These are phyloP conservation scores for Okamejei kenojei DNA, from an alignment of 2,797 vertebrate species.

Conservation along the genomic window DNA sequence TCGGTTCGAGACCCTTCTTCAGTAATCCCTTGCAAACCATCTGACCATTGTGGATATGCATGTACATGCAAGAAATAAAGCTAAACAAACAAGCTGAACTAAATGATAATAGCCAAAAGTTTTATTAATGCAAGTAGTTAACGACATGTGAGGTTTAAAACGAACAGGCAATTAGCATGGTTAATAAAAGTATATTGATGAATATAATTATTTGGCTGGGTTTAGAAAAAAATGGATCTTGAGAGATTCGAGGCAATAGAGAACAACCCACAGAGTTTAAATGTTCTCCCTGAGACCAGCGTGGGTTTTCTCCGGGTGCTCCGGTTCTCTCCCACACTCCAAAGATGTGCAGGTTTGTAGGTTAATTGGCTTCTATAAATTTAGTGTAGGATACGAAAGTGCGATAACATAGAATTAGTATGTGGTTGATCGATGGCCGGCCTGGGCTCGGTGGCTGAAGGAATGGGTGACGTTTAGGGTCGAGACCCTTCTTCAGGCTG, in stretches of 20 bases:
- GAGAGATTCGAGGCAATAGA: background rate
- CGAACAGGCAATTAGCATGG: background rate
- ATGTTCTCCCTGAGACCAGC: no score
- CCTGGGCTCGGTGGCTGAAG: no score
- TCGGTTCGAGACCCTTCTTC: no score
- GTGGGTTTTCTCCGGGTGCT: no score
- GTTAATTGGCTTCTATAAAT: no score
- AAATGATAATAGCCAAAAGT: background rate
- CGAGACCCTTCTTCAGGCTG: no score
- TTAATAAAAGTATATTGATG: background rate
- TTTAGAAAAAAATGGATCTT: background rate
- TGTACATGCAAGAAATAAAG: background rate
- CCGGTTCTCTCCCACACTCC: no score
- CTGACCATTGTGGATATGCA: background rate
- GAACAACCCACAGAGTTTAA: background rate
- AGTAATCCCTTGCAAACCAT: background rate
- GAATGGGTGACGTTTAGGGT: no score
- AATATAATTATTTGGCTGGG: background rate
- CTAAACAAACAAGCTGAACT: background rate
- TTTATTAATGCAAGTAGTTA: background rate
- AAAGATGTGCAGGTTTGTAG: no score
- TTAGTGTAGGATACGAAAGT: no score
- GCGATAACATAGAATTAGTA: no score
- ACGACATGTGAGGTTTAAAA: background rate
- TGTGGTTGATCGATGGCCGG: no score